Conservation (phyloP, 2,113 vertebrate species). For the Ardeotis arabs region DNA sequence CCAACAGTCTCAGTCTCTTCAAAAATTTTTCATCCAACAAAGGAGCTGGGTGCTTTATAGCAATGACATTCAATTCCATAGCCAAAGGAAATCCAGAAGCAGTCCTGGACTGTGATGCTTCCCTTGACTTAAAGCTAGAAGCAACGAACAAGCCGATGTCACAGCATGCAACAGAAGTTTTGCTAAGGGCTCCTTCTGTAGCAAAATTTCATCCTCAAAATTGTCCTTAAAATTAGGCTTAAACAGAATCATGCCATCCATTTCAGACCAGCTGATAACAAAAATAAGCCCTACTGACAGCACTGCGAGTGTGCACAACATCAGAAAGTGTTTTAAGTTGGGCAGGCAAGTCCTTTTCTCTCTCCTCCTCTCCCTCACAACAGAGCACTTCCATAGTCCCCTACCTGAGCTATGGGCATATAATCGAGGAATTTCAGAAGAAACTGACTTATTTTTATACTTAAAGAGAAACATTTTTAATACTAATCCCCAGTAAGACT, state of each 20-base stretch:
- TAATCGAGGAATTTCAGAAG: not conserved
- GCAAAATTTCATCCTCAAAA: not conserved
- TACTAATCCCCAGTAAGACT: not conserved
- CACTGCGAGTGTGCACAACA: not conserved
- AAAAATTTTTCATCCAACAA: not conserved
- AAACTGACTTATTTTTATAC: not conserved
- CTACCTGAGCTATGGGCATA: not conserved
- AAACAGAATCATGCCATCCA: not conserved
- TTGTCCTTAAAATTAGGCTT: not conserved
- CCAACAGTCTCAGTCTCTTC: not conserved
- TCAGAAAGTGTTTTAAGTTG: not conserved
- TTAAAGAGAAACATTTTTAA: conserved; percentile 7
- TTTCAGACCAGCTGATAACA: not conserved
- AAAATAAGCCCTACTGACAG: not conserved
- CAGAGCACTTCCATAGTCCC: not conserved
- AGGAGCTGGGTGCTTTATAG: not conserved
- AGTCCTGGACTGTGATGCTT: not conserved
- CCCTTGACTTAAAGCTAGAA: not conserved
- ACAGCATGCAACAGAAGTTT: not conserved
- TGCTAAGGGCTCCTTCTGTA: conserved; percentile 1
- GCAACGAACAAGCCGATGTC: not conserved
- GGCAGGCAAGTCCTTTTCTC: not conserved
- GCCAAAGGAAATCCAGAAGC: conserved; percentile 8
- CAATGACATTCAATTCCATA: not conserved
- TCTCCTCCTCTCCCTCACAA: not conserved